These are phyloP conservation scores for Sweltsa coloradensis DNA, from an alignment of 1,140 invertebrate genomes.

Conservation along the genomic window DNA sequence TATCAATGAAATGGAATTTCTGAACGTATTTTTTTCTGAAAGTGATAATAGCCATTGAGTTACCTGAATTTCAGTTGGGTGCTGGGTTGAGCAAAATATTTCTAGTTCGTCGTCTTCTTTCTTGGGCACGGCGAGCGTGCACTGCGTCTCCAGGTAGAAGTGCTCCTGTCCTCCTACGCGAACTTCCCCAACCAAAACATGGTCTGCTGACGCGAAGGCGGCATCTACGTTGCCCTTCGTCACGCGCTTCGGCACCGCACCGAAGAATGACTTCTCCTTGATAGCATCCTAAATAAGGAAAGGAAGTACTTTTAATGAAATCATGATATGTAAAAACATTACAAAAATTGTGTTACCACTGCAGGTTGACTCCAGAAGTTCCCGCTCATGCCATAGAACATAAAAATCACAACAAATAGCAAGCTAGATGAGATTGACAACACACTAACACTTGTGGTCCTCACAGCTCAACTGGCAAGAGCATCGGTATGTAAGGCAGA, in stretches of 20 bases:
- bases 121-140: slow-evolving; percentile 58
- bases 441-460: too few relatives aligned
- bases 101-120: slow-evolving; percentile 77
- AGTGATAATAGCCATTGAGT: too few relatives aligned
- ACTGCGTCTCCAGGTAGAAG: slow-evolving; percentile 89
- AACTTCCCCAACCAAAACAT: slow-evolving; percentile 57
- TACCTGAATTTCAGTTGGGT: slow-evolving; percentile 58
- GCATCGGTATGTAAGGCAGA: too few relatives aligned
- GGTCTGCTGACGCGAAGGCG: slow-evolving; percentile 48
- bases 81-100: slow-evolving; percentile 70
- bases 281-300: slow-evolving; percentile 52
- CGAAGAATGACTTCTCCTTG: slow-evolving; percentile 50
- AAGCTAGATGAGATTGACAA: too few relatives aligned
- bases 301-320: too few relatives aligned
- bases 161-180: slow-evolving; percentile 88
- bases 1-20: too few relatives aligned
- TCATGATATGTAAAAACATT: not conserved
- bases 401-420: too few relatives aligned
- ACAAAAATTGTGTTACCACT: too few relatives aligned
- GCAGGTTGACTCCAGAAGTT: too few relatives aligned
- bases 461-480: too few relatives aligned
- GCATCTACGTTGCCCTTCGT: slow-evolving; percentile 52
- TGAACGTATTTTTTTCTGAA: too few relatives aligned
- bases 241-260: slow-evolving; percentile 36
- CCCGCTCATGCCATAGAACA: too few relatives aligned